Base-by-base conservation (phyloP, 2,888 invertebrate species). In the Rotaria socialis region DNA sequence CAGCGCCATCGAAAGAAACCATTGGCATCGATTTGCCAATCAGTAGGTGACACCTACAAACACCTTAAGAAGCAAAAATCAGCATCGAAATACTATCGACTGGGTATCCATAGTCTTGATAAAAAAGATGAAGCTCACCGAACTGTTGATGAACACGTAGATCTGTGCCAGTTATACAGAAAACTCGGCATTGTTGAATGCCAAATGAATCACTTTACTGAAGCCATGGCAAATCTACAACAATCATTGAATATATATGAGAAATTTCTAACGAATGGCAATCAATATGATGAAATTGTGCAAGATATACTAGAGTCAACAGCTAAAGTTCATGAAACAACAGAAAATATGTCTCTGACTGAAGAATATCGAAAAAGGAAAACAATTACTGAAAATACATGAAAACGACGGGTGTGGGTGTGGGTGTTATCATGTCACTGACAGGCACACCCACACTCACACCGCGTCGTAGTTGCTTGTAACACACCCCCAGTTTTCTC, bases 271-370 rank as follows among this genome's bases (percentile, higher is more conserved):
- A 16, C 52, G 10, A 24, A 60, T n/a, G 60, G n/a, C 14, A 14
- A 27, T n/a, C 60, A 60, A 27, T 27, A 60, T n/a, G n/a, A 60
- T 60, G 60, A 60, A 60, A n/a, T 60, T n/a, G n/a, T 60, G 8
- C 27, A 8, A 24, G 60, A 1, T 8, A 60, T 27, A 60, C n/a
- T n/a, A n/a, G 60, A 60, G n/a, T n/a, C 27, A 60, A 60, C n/a
- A n/a, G 60, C 60, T 27, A 60, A 60, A 60, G 60, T 60, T 27
- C 60, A 60, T 60, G 60, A 60, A 60, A 10, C 60, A n/a, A n/a
- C 27, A 27, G 60, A 5, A 14, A 60, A 60, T 10, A 24, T n/a
- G 60, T n/a, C 60, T 10, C 5, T n/a, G 60, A n/a, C 60, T 60
- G 60, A 60, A n/a, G 60, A 60, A n/a, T 60, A n/a, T 60, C 60